Evolutionary conservation across 2,888 invertebrate species (phyloP).

Genomic region (Opisthograptis luteolata): DNA sequence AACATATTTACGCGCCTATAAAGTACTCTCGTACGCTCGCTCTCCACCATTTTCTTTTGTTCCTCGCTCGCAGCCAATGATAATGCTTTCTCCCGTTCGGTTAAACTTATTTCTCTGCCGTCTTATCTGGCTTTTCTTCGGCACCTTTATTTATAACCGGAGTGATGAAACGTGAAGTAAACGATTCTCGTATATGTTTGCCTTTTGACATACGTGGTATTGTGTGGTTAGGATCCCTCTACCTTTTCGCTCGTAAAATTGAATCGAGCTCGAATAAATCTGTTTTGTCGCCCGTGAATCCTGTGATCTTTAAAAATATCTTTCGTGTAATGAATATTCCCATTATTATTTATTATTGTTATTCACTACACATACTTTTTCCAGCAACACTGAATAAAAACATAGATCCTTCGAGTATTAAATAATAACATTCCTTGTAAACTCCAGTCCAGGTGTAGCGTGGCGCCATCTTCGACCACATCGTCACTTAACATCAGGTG

Average conservation of each 20-base stretch:
- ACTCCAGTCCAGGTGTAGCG: too few species aligned
- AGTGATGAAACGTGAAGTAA: conserved; percentile 75
- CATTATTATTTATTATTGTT: not conserved
- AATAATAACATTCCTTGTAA: too few species aligned
- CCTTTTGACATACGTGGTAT: conserved; percentile 62
- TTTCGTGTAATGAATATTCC: not conserved
- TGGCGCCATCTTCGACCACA: too few species aligned
- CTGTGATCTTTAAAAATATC: not conserved
- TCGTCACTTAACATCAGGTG: too few species aligned
- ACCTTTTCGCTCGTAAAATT: conserved; percentile 25
- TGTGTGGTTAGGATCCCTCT: conserved; percentile 47
- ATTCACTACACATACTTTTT: not conserved
- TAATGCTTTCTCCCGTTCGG: conserved; percentile 82
- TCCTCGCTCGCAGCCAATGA: conserved; percentile 82
- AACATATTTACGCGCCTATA: conserved; percentile 85
- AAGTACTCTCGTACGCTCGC: conserved; percentile 84
- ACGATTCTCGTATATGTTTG: conserved; percentile 65
- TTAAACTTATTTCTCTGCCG: conserved; percentile 82
- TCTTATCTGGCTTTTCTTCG: conserved; percentile 81
- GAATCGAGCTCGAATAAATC: conserved; percentile 15
- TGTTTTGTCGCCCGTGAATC: conserved; percentile 13
- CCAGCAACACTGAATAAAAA: too few species aligned
- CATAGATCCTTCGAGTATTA: too few species aligned
- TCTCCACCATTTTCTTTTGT: conserved; percentile 84
- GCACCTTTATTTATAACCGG: conserved; percentile 79